These are phyloP conservation scores for Phalera bucephala DNA, from an alignment of 2,888 invertebrate genomes.

Conservation along the genomic window DNA sequence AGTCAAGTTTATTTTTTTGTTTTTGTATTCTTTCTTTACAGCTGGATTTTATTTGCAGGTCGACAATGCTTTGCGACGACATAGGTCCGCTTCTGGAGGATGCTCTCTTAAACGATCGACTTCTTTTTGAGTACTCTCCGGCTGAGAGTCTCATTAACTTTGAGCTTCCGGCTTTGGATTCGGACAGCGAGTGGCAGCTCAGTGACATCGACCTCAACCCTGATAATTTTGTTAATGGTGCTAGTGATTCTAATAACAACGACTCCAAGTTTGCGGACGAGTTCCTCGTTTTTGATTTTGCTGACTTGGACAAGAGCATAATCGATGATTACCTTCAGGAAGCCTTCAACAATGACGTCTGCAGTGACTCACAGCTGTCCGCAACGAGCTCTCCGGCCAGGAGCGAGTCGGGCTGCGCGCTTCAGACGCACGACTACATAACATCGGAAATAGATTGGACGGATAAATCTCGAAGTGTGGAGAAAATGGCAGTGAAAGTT, in stretches of 20 bases:
- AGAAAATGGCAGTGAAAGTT: constrained; percentile 43
- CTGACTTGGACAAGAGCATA: constrained; percentile 67
- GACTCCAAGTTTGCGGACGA: constrained; percentile 47
- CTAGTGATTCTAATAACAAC: constrained; percentile 57
- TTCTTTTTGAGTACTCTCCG: constrained; percentile 70
- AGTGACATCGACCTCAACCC: constrained; percentile 67
- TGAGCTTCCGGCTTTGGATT: constrained; percentile 59
- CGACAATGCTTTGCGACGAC: constrained; percentile 63
- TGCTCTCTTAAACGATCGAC: constrained; percentile 62
- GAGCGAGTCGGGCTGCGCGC: constrained; percentile 47
- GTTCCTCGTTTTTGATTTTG: constrained; percentile 65
- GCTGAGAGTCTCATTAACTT: constrained; percentile 75
- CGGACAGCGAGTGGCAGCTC: constrained; percentile 63
- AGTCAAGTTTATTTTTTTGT: background rate
- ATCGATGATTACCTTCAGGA: constrained; percentile 69
- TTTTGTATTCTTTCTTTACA: constrained; percentile 6
- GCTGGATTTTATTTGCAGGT: constrained; percentile 41
- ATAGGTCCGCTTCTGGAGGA: constrained; percentile 57
- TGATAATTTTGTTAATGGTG: constrained; percentile 65
- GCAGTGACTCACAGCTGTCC: constrained; percentile 51
- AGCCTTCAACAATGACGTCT: constrained; percentile 57
- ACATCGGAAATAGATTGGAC: constrained; percentile 37
- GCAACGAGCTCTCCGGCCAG: constrained; percentile 46
- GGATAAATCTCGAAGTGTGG: constrained; percentile 28
- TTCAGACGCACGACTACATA: constrained; percentile 47